Evolutionary conservation across 2,888 invertebrate genomes (phyloP).

Genomic region (Seira sanloemensis): DNA sequence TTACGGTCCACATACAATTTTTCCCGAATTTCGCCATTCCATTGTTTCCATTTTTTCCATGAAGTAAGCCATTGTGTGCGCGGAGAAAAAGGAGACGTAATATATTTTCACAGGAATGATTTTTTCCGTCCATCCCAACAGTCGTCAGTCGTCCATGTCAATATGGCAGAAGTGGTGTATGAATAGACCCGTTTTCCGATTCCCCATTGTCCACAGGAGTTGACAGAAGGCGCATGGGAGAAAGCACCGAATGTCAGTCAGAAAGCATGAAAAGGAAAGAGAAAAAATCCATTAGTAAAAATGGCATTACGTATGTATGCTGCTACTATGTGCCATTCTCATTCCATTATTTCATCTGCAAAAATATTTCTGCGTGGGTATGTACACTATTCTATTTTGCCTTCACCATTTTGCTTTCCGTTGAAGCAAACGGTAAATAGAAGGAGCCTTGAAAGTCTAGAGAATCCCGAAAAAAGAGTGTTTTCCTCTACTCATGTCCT

Average conservation of each 20-base stretch:
- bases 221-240: background rate
- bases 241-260: background rate
- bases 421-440: background rate
- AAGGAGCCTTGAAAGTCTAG: background rate
- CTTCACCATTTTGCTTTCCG: background rate
- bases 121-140: background rate
- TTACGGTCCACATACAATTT: background rate
- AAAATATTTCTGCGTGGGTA: background rate
- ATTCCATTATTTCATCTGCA: conserved; percentile 29
- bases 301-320: background rate
- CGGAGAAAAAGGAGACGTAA: background rate
- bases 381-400: no score
- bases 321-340: conserved; percentile 29
- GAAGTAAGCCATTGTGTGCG: background rate
- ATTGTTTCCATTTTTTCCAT: background rate
- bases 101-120: background rate
- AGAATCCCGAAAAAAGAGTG: no score
- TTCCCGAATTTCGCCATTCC: background rate
- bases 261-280: conserved; percentile 19
- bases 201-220: background rate
- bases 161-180: background rate
- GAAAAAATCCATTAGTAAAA: conserved; percentile 57
- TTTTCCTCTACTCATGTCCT: background rate
- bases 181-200: background rate
- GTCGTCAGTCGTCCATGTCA: no score